Base-by-base conservation (phyloP, 2,113 vertebrate genomes). In the Prinia subflava region DNA sequence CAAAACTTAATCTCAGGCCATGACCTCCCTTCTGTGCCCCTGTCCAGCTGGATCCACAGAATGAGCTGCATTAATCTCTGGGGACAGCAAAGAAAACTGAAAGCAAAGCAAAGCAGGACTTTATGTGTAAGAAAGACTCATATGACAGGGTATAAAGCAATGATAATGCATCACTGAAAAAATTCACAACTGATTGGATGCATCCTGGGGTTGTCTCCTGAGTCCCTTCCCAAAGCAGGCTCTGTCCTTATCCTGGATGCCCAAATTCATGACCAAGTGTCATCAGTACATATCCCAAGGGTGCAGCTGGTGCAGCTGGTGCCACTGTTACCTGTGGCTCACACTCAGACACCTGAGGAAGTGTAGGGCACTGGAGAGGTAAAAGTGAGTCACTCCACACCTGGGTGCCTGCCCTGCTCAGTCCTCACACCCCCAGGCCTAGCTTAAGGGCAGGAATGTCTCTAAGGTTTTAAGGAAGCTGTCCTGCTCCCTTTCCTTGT, bases 261-360 rank as follows among this genome's bases (percentile, higher is more conserved):
- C 9, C 24, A 59, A 68, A 60, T 15, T 64, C 53, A 69, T 7
- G 19, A 56, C 9, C 57, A 76, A 28, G 14, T 16, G 18, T 46
- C n/a, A 42, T 52, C 47, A 44, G 6, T 3, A 42, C 3, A 0
- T 3, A 35, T 8, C 10, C 24, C 49, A 76, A 35, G 41, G 41
- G n/a, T n/a, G n/a, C n/a, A n/a, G n/a, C n/a, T n/a, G n/a, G 39
- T 1, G 9, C 22, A 46, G 79, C n/a, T 64, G 52, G 35, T 24
- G 7, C 27, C 7, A 2, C 31, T 41, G 16, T 8, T 13, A 31
- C 33, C 47, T 30, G 33, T 28, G 56, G 78, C 27, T 82, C 60
- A 18, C 70, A 41, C 2, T 4, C 46, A 53, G 15, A 33, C 57
- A 17, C 41, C 33, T 4, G 1, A 44, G 53, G 27, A 21, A 63